Evolutionary conservation across 2,888 invertebrate species (phyloP).

Genomic region (Homarus gammarus): DNA sequence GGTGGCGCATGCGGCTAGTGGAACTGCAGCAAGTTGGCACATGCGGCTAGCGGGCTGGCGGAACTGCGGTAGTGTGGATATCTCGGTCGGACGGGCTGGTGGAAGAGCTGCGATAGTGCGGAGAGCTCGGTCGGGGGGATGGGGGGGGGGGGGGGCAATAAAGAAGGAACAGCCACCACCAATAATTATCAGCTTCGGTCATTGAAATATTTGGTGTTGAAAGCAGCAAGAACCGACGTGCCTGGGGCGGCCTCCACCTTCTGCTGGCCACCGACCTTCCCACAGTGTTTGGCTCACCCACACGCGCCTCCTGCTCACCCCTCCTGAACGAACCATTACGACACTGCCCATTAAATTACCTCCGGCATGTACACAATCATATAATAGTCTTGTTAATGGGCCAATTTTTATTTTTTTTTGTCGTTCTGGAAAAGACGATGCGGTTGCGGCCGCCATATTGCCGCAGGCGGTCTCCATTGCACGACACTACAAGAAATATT

Average conservation of each 20-base stretch:
- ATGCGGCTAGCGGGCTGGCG: no score
- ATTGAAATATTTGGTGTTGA: conserved; percentile 51
- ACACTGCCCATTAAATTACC: background rate
- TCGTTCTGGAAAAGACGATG: conserved; percentile 6
- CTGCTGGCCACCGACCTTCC: background rate
- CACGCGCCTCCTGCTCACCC: background rate
- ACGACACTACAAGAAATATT: no score
- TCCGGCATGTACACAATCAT: conserved; percentile 26
- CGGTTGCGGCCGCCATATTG: conserved; percentile 24
- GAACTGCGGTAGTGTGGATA: no score
- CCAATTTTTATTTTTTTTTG: conserved; percentile 28
- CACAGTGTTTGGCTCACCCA: background rate
- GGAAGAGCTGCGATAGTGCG: background rate
- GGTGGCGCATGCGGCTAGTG: no score
- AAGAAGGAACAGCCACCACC: background rate
- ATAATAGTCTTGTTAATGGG: conserved; percentile 44
- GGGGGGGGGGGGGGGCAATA: background rate
- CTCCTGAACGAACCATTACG: conserved; percentile 7
- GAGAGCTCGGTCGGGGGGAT: no score
- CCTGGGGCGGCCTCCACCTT: background rate
- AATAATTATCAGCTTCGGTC: conserved; percentile 12
- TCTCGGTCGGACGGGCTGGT: background rate
- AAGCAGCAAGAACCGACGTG: background rate
- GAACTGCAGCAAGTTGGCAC: no score
- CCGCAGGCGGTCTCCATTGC: conserved; percentile 15